Evolutionary conservation across 2,797 vertebrate species (phyloP), one percentile per base, ranked within the genome.

Genomic region (Anabas testudineus): DNA sequence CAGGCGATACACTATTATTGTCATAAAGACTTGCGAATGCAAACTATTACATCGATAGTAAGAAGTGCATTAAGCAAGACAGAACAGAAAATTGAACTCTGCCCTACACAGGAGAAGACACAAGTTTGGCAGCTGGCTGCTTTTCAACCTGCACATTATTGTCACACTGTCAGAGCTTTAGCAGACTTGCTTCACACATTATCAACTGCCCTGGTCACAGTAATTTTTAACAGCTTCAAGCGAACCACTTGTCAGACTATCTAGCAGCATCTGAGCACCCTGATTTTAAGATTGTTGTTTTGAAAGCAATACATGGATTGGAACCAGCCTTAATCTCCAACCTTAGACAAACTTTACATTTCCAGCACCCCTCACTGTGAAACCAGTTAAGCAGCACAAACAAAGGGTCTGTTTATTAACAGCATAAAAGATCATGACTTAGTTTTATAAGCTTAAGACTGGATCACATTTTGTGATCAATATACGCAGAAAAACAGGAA

Each of bases 1-100:
- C 73, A 80, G 49, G 26, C 39, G 6, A 71, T 59, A 52, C 62
- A 67, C 78, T 67, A 71, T 84, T 79, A 83, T 74, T 75, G 73
- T 70, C 75, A 80, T 55, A 71, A 82, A 81, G 63, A 78, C 71
- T 37, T 55, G 54, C 36, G 52, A 55, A 79, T 71, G 69, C 67
- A 87, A 82, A 88, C 19, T 42, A 81, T 64, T 71, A 83, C 63
- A 53, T 66, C 66, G 41, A 48, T 18, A 72, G 39, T 57, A 46
- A 67, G 52, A 39, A 76, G 59, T 67, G 78, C 68, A 79, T 74
- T 77, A 78, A 76, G 74, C n/a, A 43, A 68, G 55, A 49, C 51
- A 18, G 67, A 21, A 59, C 26, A 78, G 62, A 74, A 59, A 71
- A 64, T 49, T 69, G 18, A 76, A 54, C 71, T 66, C 64, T 81